Conservation (phyloP, 2,113 vertebrate genomes). For the Dolichotis patagonum region DNA sequence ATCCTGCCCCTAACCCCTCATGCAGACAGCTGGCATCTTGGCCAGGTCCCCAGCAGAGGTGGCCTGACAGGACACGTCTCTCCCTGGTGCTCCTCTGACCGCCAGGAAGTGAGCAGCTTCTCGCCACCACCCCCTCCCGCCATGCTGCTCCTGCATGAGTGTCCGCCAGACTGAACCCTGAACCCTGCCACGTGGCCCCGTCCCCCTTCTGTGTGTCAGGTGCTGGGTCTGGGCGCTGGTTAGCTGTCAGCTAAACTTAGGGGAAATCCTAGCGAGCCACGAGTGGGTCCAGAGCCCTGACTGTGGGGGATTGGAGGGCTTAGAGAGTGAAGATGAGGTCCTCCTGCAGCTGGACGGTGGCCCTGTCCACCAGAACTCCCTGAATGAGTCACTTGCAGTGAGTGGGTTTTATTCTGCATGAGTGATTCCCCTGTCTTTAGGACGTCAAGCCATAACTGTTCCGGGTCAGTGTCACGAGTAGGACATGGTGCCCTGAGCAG, state of each 20-base stretch:
- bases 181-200: neutral
- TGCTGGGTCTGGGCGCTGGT: no score
- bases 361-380: neutral
- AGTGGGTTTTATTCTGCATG: neutral
- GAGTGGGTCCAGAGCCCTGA: rapidly evolving
- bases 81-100: neutral
- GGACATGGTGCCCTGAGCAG: neutral
- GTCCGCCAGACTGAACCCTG: neutral
- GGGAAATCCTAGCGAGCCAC: neutral
- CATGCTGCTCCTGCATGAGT: neutral
- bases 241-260: no score
- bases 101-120: neutral
- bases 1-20: neutral
- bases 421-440: neutral
- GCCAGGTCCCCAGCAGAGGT: neutral
- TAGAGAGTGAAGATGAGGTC: neutral
- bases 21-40: neutral
- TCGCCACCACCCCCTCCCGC: neutral
- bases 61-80: neutral
- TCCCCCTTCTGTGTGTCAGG: neutral
- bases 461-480: neutral
- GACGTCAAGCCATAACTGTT: neutral
- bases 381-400: neutral
- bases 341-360: rapidly evolving
- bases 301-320: rapidly evolving